These are phyloP conservation scores for Phenganax marumi DNA, from an alignment of 92 coral and sea anemone genomes.

Conservation along the genomic window DNA sequence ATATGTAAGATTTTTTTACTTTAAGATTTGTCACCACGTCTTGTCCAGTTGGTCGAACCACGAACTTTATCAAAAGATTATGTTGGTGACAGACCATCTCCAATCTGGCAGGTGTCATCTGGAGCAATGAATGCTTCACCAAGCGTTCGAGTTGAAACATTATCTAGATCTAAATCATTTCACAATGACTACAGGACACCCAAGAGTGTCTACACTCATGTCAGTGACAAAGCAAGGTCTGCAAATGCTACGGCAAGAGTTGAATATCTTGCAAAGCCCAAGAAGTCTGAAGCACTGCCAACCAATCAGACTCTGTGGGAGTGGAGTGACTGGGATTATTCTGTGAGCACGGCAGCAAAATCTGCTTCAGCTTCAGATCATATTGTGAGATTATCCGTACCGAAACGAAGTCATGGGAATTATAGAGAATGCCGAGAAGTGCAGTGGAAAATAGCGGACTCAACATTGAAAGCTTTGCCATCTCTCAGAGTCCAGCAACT, in stretches of 20 bases:
- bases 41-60: constrained; percentile 66
- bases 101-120: constrained; percentile 81
- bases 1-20: not conserved
- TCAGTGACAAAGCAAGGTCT: constrained; percentile 75
- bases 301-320: constrained; percentile 93
- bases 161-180: constrained; percentile 81
- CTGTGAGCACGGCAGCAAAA: constrained; percentile 76
- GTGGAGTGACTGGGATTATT: constrained; percentile 91
- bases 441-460: constrained; percentile 72
- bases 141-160: constrained; percentile 63
- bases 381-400: constrained; percentile 61
- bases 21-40: constrained; percentile 69
- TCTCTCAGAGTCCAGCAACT: constrained; percentile 90
- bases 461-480: constrained; percentile 85
- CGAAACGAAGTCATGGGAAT: constrained; percentile 71
- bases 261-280: constrained; percentile 71
- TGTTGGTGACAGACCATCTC: constrained; percentile 92
- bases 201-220: constrained; percentile 71
- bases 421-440: constrained; percentile 87
- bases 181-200: constrained; percentile 81
- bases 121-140: constrained; percentile 79
- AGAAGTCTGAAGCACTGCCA: constrained; percentile 69
- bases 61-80: constrained; percentile 73
- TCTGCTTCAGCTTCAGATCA: constrained; percentile 77
- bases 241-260: constrained; percentile 67